Evolutionary conservation across 2,113 vertebrate genomes (phyloP).

Genomic region (Tautogolabrus adspersus): DNA sequence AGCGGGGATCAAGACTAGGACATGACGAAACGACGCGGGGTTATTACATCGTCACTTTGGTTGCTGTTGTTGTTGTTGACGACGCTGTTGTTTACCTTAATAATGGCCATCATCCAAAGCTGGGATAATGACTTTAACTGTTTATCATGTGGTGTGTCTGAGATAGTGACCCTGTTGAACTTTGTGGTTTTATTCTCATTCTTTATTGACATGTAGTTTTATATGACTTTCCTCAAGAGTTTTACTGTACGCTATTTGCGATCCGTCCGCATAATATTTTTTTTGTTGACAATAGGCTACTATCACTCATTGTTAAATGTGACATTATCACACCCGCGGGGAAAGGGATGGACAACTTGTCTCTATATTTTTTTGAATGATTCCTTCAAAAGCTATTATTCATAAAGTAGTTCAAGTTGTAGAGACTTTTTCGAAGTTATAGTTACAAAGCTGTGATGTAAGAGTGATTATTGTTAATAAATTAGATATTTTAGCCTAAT

Average conservation of each 20-base stretch:
- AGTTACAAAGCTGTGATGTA: not conserved
- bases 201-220: not conserved
- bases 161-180: slow-evolving; percentile 65
- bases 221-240: not conserved
- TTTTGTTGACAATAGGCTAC: too few relatives aligned
- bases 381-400: too few relatives aligned
- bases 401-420: not conserved
- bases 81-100: slow-evolving; percentile 42
- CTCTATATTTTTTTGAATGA: too few relatives aligned
- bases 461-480: not conserved
- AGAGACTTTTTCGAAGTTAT: not conserved
- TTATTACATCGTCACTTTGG: slow-evolving; percentile 24
- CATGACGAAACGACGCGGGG: slow-evolving; percentile 58
- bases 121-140: not conserved
- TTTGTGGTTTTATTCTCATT: not conserved
- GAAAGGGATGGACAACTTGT: too few relatives aligned
- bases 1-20: slow-evolving; percentile 40
- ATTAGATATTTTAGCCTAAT: not conserved
- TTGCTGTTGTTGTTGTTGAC: slow-evolving; percentile 17
- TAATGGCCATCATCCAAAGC: not conserved
- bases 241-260: not conserved
- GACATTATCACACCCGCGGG: too few relatives aligned
- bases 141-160: not conserved
- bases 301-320: too few relatives aligned
- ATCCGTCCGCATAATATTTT: too few relatives aligned